These are phyloP conservation scores for Acleris laterana DNA, from an alignment of 2,888 invertebrate species.

Conservation along the genomic window DNA sequence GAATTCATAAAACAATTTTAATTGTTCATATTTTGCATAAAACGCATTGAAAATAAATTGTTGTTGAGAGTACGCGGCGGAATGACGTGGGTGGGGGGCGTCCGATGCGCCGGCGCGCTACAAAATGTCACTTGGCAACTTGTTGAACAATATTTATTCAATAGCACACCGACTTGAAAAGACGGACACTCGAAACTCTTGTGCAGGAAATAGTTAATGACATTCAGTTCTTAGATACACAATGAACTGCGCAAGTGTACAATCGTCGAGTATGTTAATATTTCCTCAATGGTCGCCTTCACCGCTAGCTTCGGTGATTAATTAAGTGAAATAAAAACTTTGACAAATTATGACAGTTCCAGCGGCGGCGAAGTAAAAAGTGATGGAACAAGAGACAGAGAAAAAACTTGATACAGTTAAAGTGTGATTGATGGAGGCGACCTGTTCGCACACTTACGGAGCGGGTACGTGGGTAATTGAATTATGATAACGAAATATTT, in stretches of 20 bases:
- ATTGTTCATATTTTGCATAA: constrained; percentile 77
- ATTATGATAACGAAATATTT: constrained; percentile 70
- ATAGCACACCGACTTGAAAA: constrained; percentile 69
- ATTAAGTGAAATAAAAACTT: constrained; percentile 74
- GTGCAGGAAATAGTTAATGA: constrained; percentile 78
- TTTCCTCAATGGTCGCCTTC: constrained; percentile 53
- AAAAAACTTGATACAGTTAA: constrained; percentile 80
- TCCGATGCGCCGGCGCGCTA: constrained; percentile 53
- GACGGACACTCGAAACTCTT: constrained; percentile 74
- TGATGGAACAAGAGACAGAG: constrained; percentile 53
- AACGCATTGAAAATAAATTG: constrained; percentile 72
- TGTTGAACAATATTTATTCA: constrained; percentile 81
- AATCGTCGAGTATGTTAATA: constrained; percentile 66
- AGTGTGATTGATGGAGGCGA: constrained; percentile 76
- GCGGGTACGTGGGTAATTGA: constrained; percentile 67
- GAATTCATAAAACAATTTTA: constrained; percentile 77
- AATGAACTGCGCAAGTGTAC: constrained; percentile 48
- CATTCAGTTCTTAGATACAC: constrained; percentile 76
- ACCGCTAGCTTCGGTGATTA: constrained; percentile 62
- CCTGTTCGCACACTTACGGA: constrained; percentile 63
- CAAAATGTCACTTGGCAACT: constrained; percentile 80
- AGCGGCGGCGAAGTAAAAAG: constrained; percentile 65
- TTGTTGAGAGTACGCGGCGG: constrained; percentile 61
- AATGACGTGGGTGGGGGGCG: constrained; percentile 62
- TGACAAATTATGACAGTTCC: constrained; percentile 72